Conservation (phyloP, 2,113 vertebrate genomes). For the chimpanzee (Pan troglodytes) region DNA sequence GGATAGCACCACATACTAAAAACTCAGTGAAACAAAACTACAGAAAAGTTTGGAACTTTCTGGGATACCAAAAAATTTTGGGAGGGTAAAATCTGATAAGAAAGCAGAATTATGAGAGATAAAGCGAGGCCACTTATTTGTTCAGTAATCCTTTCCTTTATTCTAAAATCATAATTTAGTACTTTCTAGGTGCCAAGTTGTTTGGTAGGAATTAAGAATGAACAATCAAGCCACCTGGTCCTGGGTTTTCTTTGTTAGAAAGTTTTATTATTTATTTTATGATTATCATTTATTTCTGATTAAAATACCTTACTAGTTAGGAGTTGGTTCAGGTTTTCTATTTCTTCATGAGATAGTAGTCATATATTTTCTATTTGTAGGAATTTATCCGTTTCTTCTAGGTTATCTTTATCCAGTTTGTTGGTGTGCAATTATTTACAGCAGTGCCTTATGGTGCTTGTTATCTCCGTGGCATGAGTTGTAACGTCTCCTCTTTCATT, state of each 20-base stretch:
- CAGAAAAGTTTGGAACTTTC: neutral
- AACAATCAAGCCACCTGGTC: neutral
- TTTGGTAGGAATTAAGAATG: neutral
- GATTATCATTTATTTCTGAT: neutral
- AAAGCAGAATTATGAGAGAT: neutral
- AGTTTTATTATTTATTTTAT: neutral
- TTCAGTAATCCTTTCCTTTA: neutral
- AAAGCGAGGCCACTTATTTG: neutral
- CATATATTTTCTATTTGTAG: neutral
- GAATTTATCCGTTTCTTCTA: neutral
- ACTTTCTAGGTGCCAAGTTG: neutral
- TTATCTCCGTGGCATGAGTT: neutral
- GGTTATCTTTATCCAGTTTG: neutral
- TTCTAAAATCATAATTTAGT: neutral
- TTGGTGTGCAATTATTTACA: too few relatives aligned
- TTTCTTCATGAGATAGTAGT: neutral
- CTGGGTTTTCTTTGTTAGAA: too few relatives aligned
- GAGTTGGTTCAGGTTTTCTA: neutral
- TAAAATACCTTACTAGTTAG: neutral
- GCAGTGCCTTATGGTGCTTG: neutral
- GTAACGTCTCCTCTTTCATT: neutral
- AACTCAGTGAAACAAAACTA: neutral
- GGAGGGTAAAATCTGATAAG: neutral
- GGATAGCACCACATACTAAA: neutral
- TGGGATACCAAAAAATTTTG: too few relatives aligned